Evolutionary conservation across 2,888 invertebrate genomes (phyloP), one percentile per base, ranked within the genome.

Genomic region (Eledone cirrhosa): DNA sequence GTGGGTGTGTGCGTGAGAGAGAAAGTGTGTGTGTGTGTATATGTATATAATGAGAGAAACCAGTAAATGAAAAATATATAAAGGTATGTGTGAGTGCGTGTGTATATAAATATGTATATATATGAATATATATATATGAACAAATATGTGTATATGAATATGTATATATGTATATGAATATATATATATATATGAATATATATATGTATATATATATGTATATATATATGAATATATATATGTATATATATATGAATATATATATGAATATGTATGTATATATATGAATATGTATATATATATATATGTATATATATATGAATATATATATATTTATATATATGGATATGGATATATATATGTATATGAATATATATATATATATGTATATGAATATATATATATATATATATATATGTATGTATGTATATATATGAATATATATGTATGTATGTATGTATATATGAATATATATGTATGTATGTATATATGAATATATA

Each of bases 311-410:
- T 2, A 53, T 2, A 3, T 2, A 5, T 19, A 53, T 19, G 4
- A n/a, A 53, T 19, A 3, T 2, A 53, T 22, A 4, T 53, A 53
- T 53, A 53, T 22, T 2, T 1, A 53, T 53, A 53, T 53, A 53
- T 53, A 2, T 5, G n/a, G 19, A 31, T 31, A 24, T 5, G 24
- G 11, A 74, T 47, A 33, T 13, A 41, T 7, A 74, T 0, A 31
- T 22, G 33, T 31, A 31, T 33, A 74, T 47, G 24, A 14, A 74
- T 29, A 29, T n/a, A 29, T 74, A 31, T 1, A 74, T 74, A 33
- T 2, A 41, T 47, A 74, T 47, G 33, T 74, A 41, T 41, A 74
- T 33, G n/a, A n/a, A 74, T 74, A n/a, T 74, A 31, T 41, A 41
- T 41, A 74, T 47, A 74, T 33, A 47, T 74, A 72, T 0, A 47